Base-by-base conservation (phyloP, 1,140 invertebrate species). In the Eufriesea mexicana region DNA sequence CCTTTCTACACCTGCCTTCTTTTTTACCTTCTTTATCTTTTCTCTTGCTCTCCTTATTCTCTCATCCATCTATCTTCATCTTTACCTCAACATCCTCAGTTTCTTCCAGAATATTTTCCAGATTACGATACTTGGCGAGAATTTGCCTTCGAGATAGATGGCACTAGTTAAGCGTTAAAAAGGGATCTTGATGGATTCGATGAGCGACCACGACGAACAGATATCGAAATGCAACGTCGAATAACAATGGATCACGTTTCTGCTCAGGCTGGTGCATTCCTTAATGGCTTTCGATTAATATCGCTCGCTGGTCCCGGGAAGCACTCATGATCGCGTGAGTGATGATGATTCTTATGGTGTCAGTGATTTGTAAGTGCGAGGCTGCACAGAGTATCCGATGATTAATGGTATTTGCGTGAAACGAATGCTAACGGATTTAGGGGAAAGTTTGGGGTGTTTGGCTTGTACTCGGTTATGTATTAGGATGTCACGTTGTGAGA, bases 111-210 rank as follows among this genome's bases (percentile, higher is more conserved):
- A 20, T 45, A 47, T n/a, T 61, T 74, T 59, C 10, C 55, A 45
- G 18, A 8, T 10, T 45, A 61, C 57, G 23, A 75, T 35, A 75
- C 59, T 45, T 75, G n/a, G 73, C 18, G 25, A 49, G n/a, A 45
- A 61, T 75, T 49, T 62, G 45, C 45, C 25, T 62, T 49, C 49
- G 10, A 47, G 55, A 12, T 25, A 35, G 42, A 20, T 73, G 35
- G 23, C 57, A 45, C 25, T 62, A 49, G 45, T 23, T 28, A 35
- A 75, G 20, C 28, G n/a, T 23, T 28, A 25, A 20, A 76, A 59
- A 47, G 18, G 74, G n/a, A 76, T 54, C 59, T 76, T 76, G 59
- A 76, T 76, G 59, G 47, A 76, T 64, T 64, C 35, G 54, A n/a
- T 73, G 28, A 9, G 8, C 35, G 18, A 42, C 18, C n/a, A 42